Percentiles rank a stretch among this genome's conserved stretches.
These are phyloP conservation scores for Ondatra zibethicus DNA, from an alignment of 2,113 vertebrate species.

Conservation along the genomic window DNA sequence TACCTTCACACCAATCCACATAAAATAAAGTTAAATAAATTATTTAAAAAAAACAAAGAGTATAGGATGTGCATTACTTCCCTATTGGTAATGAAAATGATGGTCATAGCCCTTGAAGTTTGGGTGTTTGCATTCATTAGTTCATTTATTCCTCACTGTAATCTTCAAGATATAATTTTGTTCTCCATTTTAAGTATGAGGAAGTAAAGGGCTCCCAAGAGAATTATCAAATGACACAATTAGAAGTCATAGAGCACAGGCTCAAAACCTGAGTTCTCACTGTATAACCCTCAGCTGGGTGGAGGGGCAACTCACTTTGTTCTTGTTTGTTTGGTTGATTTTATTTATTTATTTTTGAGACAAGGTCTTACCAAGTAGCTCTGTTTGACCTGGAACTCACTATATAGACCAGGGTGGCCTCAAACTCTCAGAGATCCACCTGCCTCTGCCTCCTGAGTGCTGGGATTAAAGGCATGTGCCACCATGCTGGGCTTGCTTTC, in stretches of 20 bases:
- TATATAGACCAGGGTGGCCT: neutral
- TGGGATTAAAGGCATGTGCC: neutral
- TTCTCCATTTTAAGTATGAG: neutral
- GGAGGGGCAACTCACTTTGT: neutral
- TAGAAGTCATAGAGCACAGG: neutral
- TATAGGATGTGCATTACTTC: neutral
- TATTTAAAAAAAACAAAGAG: too few relatives aligned
- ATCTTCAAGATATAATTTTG: neutral
- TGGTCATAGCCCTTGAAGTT: neutral
- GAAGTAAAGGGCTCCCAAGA: neutral
- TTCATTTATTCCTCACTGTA: neutral
- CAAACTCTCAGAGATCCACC: neutral
- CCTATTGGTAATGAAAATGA: neutral
- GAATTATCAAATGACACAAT: neutral
- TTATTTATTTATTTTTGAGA: neutral
- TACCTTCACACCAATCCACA: too few relatives aligned
- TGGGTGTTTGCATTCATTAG: neutral
- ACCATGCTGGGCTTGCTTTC: neutral
- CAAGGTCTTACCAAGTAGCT: neutral
- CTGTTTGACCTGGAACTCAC: neutral
- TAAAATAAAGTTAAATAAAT: too few relatives aligned
- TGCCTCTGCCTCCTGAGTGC: neutral
- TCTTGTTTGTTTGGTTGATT: neutral
- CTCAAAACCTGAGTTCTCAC: neutral
- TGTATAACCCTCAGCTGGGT: neutral